Percentiles rank a stretch among this genome's conserved stretches.
Evolutionary conservation across 2,797 vertebrate genomes (phyloP).

Genomic region (Cynopterus sphinx): DNA sequence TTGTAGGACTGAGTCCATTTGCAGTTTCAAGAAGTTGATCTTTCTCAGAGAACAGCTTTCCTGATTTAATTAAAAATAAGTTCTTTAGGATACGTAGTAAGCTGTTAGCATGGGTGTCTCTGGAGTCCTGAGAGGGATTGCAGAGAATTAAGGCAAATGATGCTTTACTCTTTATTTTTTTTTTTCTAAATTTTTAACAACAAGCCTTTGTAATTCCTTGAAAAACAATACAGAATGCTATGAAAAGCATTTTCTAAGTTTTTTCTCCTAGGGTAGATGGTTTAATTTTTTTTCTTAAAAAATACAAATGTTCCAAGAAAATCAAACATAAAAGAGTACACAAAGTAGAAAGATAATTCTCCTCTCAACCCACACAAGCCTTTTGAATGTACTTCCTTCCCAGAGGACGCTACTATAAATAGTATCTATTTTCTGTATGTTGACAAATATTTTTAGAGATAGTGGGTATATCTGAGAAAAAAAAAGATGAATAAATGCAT

Average conservation of each 20-base stretch:
- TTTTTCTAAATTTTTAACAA: neutral
- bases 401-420: neutral
- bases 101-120: neutral
- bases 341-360: neutral
- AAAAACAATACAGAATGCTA: neutral
- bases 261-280: neutral
- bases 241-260: slow-evolving; percentile 8
- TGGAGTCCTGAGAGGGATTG: neutral
- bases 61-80: neutral
- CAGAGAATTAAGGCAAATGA: neutral
- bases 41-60: neutral
- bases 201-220: neutral
- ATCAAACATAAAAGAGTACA: neutral
- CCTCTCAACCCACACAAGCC: neutral
- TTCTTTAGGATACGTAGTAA: neutral
- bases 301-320: neutral
- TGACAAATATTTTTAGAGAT: neutral
- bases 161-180: neutral
- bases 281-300: neutral
- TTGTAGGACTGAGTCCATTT: neutral
- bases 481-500: neutral
- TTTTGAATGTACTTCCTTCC: neutral
- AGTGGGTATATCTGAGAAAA: neutral
- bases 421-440: neutral
- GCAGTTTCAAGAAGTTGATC: neutral